Conservation (phyloP, 2,797 vertebrate species). For the Masticophis lateralis region DNA sequence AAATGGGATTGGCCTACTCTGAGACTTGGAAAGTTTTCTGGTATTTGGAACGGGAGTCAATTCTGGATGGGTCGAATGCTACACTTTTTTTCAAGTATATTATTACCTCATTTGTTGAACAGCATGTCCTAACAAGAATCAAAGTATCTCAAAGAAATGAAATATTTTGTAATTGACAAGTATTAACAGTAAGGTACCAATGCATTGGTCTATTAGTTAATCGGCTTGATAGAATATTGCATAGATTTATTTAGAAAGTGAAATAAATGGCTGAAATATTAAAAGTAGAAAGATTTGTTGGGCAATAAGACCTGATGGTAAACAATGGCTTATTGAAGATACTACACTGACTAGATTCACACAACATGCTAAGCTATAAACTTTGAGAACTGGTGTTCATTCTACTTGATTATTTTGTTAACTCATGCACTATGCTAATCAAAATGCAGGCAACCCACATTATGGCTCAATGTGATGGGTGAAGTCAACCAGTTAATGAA, state of each 20-base stretch:
- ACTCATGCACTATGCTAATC: not conserved
- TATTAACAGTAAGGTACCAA: not conserved
- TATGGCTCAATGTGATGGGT: not conserved
- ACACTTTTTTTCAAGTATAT: not conserved
- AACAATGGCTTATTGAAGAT: not conserved
- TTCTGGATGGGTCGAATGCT: not conserved
- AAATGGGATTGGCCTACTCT: not conserved
- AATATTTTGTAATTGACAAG: not conserved
- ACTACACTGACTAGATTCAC: not conserved
- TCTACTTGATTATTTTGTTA: not conserved
- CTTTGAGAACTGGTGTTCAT: not conserved
- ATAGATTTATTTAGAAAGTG: not conserved
- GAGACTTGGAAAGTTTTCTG: not conserved
- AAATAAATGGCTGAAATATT: not conserved
- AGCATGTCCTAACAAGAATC: not conserved
- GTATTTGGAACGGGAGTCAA: not conserved
- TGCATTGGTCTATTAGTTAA: not conserved
- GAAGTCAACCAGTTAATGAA: not conserved
- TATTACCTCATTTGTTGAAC: not conserved
- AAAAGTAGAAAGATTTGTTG: not conserved
- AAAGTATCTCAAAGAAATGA: not conserved
- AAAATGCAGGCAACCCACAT: not conserved
- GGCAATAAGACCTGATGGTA: not conserved
- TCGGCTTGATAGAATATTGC: not conserved
- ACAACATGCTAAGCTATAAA: not conserved